Conservation (phyloP, 2,888 invertebrate genomes). For the Macrostomum cliftonense region DNA sequence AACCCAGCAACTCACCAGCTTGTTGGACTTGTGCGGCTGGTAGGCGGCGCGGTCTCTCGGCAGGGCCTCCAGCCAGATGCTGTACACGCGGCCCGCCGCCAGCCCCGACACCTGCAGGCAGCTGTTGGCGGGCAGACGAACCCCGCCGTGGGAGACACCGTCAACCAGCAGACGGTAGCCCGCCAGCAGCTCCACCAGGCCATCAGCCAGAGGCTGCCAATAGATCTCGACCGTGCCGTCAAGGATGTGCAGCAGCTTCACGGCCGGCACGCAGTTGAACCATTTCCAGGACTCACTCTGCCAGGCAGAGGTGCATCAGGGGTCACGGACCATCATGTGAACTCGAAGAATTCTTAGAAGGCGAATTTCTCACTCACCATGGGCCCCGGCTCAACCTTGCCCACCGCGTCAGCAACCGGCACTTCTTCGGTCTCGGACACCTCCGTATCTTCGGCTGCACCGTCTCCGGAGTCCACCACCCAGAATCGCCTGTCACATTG, state of each 20-base stretch:
- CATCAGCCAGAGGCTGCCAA: slow-evolving; percentile 24
- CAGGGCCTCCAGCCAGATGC: slow-evolving; percentile 25
- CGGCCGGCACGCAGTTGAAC: slow-evolving; percentile 25
- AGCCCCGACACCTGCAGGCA: slow-evolving; percentile 29
- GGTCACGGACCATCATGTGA: too few species aligned
- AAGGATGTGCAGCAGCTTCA: slow-evolving; percentile 25
- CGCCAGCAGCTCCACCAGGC: slow-evolving; percentile 8
- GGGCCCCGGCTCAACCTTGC: neutral
- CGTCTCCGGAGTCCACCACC: slow-evolving; percentile 19
- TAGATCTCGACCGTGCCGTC: slow-evolving; percentile 32
- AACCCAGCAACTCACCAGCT: slow-evolving; percentile 27
- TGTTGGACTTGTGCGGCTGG: slow-evolving; percentile 29
- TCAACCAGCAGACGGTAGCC: slow-evolving; percentile 28
- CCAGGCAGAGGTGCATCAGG: too few species aligned
- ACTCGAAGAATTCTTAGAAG: too few species aligned
- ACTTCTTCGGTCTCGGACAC: slow-evolving; percentile 1
- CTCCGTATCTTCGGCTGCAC: neutral
- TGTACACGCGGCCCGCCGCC: slow-evolving; percentile 30
- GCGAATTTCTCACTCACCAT: too few species aligned
- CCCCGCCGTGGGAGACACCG: slow-evolving; percentile 29
- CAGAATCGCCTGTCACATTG: slow-evolving; percentile 21
- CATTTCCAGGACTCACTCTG: slow-evolving; percentile 13
- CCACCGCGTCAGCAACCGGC: slow-evolving; percentile 16
- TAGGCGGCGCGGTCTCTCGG: slow-evolving; percentile 13
- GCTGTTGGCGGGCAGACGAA: slow-evolving; percentile 26